Evolutionary conservation across 2,113 vertebrate genomes (phyloP), one percentile per base, ranked within the genome.

Genomic region (Odocoileus hemionus): DNA sequence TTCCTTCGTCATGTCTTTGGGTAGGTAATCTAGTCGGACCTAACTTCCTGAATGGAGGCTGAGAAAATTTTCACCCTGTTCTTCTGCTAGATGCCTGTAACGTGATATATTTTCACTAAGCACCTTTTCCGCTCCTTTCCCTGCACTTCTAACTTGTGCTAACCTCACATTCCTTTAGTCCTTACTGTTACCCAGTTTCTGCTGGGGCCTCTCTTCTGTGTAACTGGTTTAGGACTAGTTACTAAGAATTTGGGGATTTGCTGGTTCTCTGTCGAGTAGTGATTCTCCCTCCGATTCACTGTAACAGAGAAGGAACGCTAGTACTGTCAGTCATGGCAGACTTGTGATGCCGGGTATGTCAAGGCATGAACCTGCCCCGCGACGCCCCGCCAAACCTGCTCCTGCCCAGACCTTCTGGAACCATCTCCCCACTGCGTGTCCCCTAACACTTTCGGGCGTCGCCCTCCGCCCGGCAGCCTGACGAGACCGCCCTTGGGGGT

Each of bases 381-480:
- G 26, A 61, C 19, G 9, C 52, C 33, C 33, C 1, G 33, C 33
- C 21, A 74, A 3, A 9, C 13, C 33, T 10, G 33, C 33, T 55
- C 52, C 52, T 15, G 80, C 78, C 47, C n/a, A 6, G 25, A n/a
- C 14, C 45, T 39, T 26, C 47, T 43, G 8, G 47, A n/a, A 17
- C 58, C 36, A 61, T 39, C 30, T n/a, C 58, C 50, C n/a, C 12
- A 0, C 30, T 36, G 19, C 33, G 1, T 9, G 50, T 54, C 11
- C 80, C 36, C 80, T 7, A 7, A 15, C 21, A 14, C 50, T 16
- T 36, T 8, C 7, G 3, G 33, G 50, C 33, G 13, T 52, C 79
- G 2, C 0, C 33, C 45, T 52, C 50, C 1, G 1, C 79, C 50
- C 7, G 30, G 33, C 6, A 3, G 10, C n/a, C 47, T 52, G 79